Conservation (phyloP, 2,888 invertebrate genomes). For the Eupithecia subumbrata region DNA sequence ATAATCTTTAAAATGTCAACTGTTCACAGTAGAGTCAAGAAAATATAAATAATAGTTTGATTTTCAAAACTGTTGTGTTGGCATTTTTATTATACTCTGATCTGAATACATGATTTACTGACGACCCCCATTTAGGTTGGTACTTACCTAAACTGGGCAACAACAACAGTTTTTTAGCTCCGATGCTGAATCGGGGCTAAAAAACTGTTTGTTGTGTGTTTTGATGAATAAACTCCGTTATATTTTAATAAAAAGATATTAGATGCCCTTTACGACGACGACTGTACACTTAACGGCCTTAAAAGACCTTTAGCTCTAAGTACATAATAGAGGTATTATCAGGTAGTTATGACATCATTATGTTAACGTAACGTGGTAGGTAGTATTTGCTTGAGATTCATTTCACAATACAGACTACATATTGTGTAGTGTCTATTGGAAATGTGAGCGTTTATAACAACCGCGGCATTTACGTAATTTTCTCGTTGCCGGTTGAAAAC, state of each 20-base stretch:
- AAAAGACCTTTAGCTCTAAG: constrained; percentile 15
- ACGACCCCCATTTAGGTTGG: neutral
- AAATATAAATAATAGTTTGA: neutral
- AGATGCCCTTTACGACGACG: neutral
- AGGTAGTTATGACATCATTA: constrained; percentile 40
- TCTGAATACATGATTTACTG: neutral
- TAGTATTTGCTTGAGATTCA: constrained; percentile 38
- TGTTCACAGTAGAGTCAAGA: neutral
- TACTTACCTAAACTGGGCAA: neutral
- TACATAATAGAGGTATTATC: constrained; percentile 25
- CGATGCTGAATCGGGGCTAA: neutral
- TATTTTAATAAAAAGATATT: neutral
- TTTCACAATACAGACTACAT: constrained; percentile 45
- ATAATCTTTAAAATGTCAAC: neutral
- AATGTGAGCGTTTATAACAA: constrained; percentile 37
- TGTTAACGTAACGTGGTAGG: constrained; percentile 33
- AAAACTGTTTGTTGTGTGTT: neutral
- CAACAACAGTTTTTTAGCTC: neutral
- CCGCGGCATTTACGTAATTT: constrained; percentile 40
- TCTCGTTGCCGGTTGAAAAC: constrained; percentile 7
- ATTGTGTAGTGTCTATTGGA: constrained; percentile 30
- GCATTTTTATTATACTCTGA: neutral
- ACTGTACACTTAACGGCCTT: constrained; percentile 7
- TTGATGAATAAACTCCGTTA: neutral
- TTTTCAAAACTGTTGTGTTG: neutral